phyloP scores from a whole-genome alignment of 2,113 vertebrate genomes.

The Ailuropoda melanoleuca region DNA sequence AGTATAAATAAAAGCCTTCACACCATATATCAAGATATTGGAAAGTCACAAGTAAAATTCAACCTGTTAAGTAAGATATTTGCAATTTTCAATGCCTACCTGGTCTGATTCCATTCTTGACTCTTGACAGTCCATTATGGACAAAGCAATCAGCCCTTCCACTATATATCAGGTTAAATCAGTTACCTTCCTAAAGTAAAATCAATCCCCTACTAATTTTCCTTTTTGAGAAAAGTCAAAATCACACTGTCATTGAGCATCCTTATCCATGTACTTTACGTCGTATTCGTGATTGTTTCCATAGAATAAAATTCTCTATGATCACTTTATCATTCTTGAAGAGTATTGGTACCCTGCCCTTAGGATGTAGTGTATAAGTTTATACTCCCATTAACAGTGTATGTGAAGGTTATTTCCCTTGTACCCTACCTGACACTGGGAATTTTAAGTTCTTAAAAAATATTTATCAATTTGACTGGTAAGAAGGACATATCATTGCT shows the following conservation, averaged over 20 bases:
- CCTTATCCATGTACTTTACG: neutral
- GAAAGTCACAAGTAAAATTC: neutral
- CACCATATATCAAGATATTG: neutral
- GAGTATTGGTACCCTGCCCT: neutral
- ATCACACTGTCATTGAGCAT: neutral
- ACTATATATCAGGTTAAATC: neutral
- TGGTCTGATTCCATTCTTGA: neutral
- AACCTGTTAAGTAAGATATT: neutral
- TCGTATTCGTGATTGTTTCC: neutral
- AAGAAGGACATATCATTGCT: neutral
- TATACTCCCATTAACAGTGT: neutral
- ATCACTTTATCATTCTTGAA: neutral
- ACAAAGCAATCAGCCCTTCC: neutral
- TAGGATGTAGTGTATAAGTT: neutral
- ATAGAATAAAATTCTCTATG: neutral
- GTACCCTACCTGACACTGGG: neutral
- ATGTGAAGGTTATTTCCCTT: neutral
- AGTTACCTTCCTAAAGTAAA: conserved; percentile 13
- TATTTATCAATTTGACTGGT: neutral
- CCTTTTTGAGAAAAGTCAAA: conserved; percentile 35
- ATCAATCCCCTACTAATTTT: neutral
- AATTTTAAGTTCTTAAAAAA: neutral
- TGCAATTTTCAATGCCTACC: neutral
- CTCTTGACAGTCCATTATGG: neutral
- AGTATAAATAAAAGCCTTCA: neutral